Evolutionary conservation across 2,888 invertebrate genomes (phyloP), one percentile per base, ranked within the genome.

Genomic region (Chromoteleia sp.): DNA sequence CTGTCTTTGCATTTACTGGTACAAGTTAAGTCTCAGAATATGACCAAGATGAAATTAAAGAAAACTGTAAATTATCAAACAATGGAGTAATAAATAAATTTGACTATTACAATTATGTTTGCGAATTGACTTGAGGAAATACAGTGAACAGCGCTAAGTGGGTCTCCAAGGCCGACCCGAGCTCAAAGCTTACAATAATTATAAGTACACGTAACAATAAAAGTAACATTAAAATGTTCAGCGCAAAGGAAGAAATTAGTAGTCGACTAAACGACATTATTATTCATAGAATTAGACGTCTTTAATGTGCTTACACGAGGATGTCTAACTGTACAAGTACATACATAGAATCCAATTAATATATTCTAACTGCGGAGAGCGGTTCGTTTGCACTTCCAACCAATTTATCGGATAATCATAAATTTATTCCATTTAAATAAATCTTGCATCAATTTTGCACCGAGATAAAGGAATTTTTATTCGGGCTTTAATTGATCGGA

Each of bases 151-250:
- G 52, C 36, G 61, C 43, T 76, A 63, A 43, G 41, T 56, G 85
- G 84, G 84, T 82, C 65, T 71, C 17, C 58, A 70, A 76, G 52
- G 73, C 73, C 76, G 81, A 85, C 87, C 87, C 86, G 84, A 86
- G 89, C 89, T 89, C 89, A 89, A 89, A 85, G 88, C 88, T 89
- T 89, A 89, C 88, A 89, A 88, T 88, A 90, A 89, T 86, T 88
- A 87, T 68, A 59, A 54, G 48, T 70, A 65, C 21, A 79, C 56
- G 52, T 67, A 77, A 77, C 39, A 73, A 59, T 71, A 67, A 65
- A 74, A 65, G 29, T 36, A 73, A 58, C 30, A 58, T 48, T 77
- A 63, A 54, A 65, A 78, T 75, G 67, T 78, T 81, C 48, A 56
- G 73, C 68, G 63, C 63, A 43, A 67, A 48, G 45, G 48, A 77